Percentiles rank a stretch among this genome's conserved stretches.
Evolutionary conservation across 2,888 invertebrate species (phyloP).

Genomic region (Euphydryas editha): DNA sequence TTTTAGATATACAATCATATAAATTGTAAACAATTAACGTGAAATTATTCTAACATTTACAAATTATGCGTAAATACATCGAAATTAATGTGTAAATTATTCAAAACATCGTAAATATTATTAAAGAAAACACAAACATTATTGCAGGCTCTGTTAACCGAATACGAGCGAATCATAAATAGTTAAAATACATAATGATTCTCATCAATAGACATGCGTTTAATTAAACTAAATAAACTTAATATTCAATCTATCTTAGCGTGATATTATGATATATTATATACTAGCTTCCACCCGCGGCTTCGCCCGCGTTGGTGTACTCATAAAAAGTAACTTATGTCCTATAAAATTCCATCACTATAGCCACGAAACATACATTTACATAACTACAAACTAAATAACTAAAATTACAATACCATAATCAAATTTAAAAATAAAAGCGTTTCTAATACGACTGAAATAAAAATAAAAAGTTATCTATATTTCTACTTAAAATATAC

Average conservation of each 20-base stretch:
- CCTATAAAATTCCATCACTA: too few species aligned
- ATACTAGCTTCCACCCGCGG: too few species aligned
- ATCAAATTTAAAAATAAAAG: too few species aligned
- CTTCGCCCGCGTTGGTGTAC: too few species aligned
- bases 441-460: too few species aligned
- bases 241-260: background rate
- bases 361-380: too few species aligned
- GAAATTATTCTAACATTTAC: background rate
- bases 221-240: background rate
- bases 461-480: too few species aligned
- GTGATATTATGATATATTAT: background rate
- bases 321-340: too few species aligned
- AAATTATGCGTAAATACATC: constrained; percentile 15
- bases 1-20: too few species aligned
- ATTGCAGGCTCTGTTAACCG: background rate
- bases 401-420: too few species aligned
- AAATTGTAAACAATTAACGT: background rate
- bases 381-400: too few species aligned
- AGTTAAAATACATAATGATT: background rate
- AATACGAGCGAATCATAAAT: background rate
- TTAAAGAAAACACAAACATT: constrained; percentile 18
- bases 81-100: constrained; percentile 13
- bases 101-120: constrained; percentile 18
- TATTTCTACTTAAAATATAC: too few species aligned
- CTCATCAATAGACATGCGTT: background rate